These are phyloP conservation scores for Ascaphus truei DNA, from an alignment of 2,113 vertebrate species.

Conservation along the genomic window DNA sequence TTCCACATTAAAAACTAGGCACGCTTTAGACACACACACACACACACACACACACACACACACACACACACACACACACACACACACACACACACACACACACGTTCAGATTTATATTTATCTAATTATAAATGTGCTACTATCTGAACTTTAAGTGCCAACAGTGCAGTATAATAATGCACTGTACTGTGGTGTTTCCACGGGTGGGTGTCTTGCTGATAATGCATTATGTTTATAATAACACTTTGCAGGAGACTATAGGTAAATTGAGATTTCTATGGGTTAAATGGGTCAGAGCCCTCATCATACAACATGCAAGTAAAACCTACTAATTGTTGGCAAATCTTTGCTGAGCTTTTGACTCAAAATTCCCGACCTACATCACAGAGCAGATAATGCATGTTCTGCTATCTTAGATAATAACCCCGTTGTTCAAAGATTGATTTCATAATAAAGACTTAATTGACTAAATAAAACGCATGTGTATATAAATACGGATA, in stretches of 20 bases:
- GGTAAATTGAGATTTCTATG: neutral
- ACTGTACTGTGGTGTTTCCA: neutral
- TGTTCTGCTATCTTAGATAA: too few species aligned
- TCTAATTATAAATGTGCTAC: neutral
- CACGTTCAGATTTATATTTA: constrained; percentile 1
- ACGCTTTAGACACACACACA: neutral
- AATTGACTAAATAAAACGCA: neutral
- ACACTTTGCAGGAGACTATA: neutral
- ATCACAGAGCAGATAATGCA: too few species aligned
- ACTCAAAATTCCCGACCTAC: too few species aligned
- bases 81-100: too few species aligned
- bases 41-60: too few species aligned
- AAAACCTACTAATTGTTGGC: neutral
- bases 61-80: too few species aligned
- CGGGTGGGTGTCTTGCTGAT: neutral
- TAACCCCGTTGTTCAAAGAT: neutral
- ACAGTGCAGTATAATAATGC: neutral
- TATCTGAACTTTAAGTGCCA: neutral
- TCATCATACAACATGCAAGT: neutral
- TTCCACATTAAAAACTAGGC: constrained; percentile 6
- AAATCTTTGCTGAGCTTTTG: neutral
- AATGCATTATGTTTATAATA: neutral
- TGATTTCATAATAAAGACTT: neutral
- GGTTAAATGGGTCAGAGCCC: neutral
- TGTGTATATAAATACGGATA: too few species aligned